phyloP scores from a whole-genome alignment of 2,797 vertebrate species.

The Syngnathus rostellatus region DNA sequence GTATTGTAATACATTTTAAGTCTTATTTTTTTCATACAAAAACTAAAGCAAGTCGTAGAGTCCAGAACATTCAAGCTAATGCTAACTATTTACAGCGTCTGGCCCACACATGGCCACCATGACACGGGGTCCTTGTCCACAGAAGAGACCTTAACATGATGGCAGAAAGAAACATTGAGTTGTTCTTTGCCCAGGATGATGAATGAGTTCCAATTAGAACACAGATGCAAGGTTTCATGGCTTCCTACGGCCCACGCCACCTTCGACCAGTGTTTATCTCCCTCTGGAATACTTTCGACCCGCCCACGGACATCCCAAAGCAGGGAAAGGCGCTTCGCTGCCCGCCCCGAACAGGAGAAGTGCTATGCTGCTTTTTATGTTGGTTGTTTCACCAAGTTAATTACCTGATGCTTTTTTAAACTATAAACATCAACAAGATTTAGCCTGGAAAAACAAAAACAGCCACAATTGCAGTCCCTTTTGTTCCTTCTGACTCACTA shows the following conservation, averaged over 20 bases:
- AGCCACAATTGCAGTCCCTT: background rate
- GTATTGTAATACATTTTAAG: too few species aligned
- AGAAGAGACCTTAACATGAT: conserved; percentile 35
- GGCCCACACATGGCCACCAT: conserved; percentile 29
- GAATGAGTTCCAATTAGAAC: conserved; percentile 74
- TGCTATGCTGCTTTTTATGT: background rate
- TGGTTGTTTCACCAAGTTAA: background rate
- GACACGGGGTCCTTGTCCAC: conserved; percentile 22
- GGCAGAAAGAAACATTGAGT: conserved; percentile 59
- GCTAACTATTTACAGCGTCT: conserved; percentile 3
- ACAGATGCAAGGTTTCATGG: conserved; percentile 66
- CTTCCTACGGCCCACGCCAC: conserved; percentile 49
- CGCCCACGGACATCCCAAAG: conserved; percentile 51
- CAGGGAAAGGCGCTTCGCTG: conserved; percentile 20
- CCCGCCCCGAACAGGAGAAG: conserved; percentile 14
- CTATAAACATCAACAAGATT: background rate
- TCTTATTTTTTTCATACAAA: background rate
- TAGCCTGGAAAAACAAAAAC: background rate
- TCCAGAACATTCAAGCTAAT: background rate
- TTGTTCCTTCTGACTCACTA: background rate
- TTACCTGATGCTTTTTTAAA: background rate
- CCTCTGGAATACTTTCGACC: conserved; percentile 44
- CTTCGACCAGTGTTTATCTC: conserved; percentile 58
- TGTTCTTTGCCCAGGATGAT: conserved; percentile 68
- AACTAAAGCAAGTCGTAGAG: background rate